Percentiles rank a stretch among this genome's conserved stretches.
Conservation (phyloP, 2,797 vertebrate genomes). For the Percopsis omiscomaycus region DNA sequence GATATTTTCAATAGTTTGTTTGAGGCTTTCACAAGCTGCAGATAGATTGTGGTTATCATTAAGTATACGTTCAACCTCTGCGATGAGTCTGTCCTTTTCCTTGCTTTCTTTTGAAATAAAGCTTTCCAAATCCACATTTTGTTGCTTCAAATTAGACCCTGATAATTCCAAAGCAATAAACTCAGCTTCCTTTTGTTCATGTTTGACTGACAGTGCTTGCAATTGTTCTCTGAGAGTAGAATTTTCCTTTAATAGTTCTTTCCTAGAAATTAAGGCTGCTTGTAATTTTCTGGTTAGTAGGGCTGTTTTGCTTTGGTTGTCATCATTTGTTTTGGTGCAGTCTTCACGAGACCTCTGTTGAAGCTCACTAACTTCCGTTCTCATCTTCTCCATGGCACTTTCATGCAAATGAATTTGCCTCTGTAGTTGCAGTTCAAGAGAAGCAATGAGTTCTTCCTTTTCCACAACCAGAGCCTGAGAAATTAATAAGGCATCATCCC, state of each 20-base stretch:
- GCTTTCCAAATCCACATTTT: constrained; percentile 63
- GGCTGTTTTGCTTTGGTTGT: constrained; percentile 57
- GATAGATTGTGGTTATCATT: constrained; percentile 84
- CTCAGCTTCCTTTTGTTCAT: constrained; percentile 63
- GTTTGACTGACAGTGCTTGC: constrained; percentile 63
- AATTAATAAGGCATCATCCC: constrained; percentile 6
- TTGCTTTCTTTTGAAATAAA: constrained; percentile 17
- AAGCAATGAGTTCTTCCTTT: constrained; percentile 65
- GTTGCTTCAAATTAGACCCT: constrained; percentile 58
- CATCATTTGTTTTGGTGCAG: constrained; percentile 45
- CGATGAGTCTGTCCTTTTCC: constrained; percentile 69
- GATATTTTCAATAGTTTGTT: constrained; percentile 87
- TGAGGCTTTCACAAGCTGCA: constrained; percentile 86
- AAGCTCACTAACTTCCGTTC: constrained; percentile 42
- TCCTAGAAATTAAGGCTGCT: constrained; percentile 85
- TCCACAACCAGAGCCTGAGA: constrained; percentile 52
- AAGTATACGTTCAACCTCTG: constrained; percentile 70
- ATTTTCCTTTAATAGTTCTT: constrained; percentile 84
- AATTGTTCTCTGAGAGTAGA: constrained; percentile 73
- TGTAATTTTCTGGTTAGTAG: constrained; percentile 84
- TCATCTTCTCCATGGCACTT: constrained; percentile 55
- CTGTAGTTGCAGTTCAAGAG: constrained; percentile 69
- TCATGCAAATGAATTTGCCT: constrained; percentile 62
- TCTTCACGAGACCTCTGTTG: constrained; percentile 67
- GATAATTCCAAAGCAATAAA: constrained; percentile 55